phyloP scores from a whole-genome alignment of 2,113 vertebrate species.

The Pituophis catenifer region DNA sequence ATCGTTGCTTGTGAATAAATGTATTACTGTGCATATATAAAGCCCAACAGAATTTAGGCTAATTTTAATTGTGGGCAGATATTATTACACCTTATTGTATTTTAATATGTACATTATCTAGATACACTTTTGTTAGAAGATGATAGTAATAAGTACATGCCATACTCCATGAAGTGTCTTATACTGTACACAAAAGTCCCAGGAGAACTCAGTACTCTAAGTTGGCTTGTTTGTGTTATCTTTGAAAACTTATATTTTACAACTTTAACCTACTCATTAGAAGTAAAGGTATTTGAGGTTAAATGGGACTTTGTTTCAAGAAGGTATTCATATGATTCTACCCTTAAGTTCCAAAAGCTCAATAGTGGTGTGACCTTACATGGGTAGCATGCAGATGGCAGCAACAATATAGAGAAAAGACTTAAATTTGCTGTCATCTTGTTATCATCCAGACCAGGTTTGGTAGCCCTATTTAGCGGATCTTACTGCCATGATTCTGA shows the following conservation, averaged over 20 bases:
- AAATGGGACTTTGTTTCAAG: not conserved
- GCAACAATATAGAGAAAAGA: not conserved
- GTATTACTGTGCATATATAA: not conserved
- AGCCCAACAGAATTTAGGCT: not conserved
- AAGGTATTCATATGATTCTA: not conserved
- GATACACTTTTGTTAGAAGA: not conserved
- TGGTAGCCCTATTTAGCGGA: not conserved
- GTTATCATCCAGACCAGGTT: not conserved
- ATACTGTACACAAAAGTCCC: not conserved
- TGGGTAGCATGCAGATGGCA: not conserved
- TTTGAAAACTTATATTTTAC: not conserved
- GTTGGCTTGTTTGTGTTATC: not conserved
- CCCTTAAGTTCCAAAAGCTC: not conserved
- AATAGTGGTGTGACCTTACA: not conserved
- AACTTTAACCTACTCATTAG: not conserved
- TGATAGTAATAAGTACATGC: not conserved
- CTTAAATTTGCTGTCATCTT: not conserved
- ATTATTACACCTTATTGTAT: not conserved
- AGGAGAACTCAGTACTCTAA: not conserved
- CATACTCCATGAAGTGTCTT: not conserved
- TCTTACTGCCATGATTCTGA: not conserved
- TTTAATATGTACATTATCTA: not conserved
- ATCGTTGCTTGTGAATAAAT: not conserved
- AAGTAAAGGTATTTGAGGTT: not conserved
- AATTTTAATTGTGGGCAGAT: not conserved